phyloP scores from a whole-genome alignment of 2,888 invertebrate genomes.

The Euplagia quadripunctaria region DNA sequence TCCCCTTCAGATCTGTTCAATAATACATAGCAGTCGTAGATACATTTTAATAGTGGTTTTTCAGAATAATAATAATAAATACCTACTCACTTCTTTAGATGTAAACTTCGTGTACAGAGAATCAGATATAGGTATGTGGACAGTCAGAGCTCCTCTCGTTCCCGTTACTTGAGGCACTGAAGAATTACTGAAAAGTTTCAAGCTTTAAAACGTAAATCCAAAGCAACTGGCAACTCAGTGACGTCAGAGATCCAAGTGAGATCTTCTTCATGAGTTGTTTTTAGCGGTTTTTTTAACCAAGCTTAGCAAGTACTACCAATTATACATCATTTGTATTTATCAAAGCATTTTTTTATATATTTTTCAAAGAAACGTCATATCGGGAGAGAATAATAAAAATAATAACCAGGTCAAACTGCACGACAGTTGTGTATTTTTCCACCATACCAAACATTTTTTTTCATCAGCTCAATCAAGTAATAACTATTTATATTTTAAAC shows the following conservation, averaged over 20 bases:
- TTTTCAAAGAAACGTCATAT: no score
- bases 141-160: conserved; percentile 90
- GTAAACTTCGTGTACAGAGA: conserved; percentile 92
- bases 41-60: no score
- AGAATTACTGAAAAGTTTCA: conserved; percentile 66
- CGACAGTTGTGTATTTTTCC: no score
- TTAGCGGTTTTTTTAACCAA: background rate
- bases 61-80: background rate
- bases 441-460: no score
- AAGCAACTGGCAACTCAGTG: background rate
- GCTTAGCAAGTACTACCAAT: no score
- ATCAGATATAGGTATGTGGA: conserved; percentile 94
- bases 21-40: background rate
- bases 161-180: conserved; percentile 91
- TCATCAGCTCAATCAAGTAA: no score
- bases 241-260: background rate
- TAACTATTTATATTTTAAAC: no score
- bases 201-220: background rate
- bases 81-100: conserved; percentile 73
- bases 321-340: no score
- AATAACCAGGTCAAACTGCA: no score
- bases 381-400: no score
- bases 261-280: background rate
- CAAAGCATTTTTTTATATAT: no score
- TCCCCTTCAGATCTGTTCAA: background rate